Evolutionary conservation across 2,888 invertebrate species (phyloP).

Genomic region (Lottia scabra): DNA sequence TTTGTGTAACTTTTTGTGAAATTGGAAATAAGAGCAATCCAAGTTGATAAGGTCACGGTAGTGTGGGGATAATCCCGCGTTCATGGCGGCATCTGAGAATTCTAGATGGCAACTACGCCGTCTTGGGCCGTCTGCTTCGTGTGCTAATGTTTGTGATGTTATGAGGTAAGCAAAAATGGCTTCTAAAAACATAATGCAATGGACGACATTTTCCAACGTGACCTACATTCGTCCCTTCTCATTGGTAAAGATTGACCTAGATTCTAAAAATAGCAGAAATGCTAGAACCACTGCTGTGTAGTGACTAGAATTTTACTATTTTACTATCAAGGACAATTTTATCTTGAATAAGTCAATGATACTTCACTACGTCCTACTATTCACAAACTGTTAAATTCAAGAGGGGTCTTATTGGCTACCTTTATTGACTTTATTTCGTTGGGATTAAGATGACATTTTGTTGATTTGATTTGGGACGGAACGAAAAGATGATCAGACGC

Average conservation of each 20-base stretch:
- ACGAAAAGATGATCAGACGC: no score
- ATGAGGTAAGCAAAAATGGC: slow-evolving; percentile 38
- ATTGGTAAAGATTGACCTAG: slow-evolving; percentile 3
- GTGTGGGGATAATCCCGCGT: slow-evolving; percentile 5
- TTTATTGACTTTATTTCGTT: no score
- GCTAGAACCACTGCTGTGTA: no score
- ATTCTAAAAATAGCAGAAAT: neutral
- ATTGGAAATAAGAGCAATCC: neutral
- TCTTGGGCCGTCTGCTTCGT: slow-evolving; percentile 44
- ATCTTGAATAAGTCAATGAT: no score
- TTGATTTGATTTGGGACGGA: no score
- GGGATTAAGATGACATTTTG: no score
- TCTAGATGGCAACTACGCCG: slow-evolving; percentile 40
- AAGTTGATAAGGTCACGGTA: slow-evolving; percentile 9
- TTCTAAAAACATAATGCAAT: neutral
- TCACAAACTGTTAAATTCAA: no score
- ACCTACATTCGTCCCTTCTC: neutral
- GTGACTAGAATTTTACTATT: no score
- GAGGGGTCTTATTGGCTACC: no score
- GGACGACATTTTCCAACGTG: neutral
- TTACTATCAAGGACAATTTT: no score
- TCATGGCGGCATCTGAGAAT: slow-evolving; percentile 29
- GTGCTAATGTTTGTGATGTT: slow-evolving; percentile 39
- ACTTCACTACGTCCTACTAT: no score
- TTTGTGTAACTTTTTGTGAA: neutral